Percentiles rank a stretch among this genome's conserved stretches.
Evolutionary conservation across 1,140 invertebrate genomes (phyloP).

Genomic region (Trichonephila clavipes): DNA sequence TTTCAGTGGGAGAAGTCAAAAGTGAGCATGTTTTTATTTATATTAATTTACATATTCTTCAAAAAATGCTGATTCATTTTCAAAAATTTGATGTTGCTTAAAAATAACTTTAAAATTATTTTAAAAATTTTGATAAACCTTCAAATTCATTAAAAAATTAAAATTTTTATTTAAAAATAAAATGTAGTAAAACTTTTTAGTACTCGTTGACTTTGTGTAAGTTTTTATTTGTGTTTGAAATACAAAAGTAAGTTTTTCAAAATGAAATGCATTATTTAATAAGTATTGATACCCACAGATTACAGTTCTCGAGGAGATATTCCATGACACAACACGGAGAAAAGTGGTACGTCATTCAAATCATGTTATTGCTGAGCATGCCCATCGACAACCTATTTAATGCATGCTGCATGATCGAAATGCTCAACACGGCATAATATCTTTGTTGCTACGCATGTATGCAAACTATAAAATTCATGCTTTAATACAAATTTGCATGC

Average conservation of each 20-base stretch:
- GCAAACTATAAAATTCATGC: background rate
- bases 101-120: background rate
- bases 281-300: conserved; percentile 64
- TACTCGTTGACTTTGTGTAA: background rate
- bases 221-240: background rate
- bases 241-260: background rate
- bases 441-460: background rate
- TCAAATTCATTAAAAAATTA: background rate
- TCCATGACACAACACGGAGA: conserved; percentile 71
- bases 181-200: background rate
- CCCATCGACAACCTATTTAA: background rate
- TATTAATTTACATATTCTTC: background rate
- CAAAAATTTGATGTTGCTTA: background rate
- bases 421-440: background rate
- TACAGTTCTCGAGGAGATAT: conserved; percentile 73
- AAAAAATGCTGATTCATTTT: background rate
- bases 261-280: conserved; percentile 7
- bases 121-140: background rate
- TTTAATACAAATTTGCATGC: background rate
- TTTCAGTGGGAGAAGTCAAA: conserved; percentile 68
- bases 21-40: conserved; percentile 49
- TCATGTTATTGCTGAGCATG: conserved; percentile 7
- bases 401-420: conserved; percentile 17
- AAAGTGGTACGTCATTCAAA: conserved; percentile 65
- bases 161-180: background rate